Conservation (phyloP, 2,797 vertebrate genomes). For the Muraenolepis orangiensis region DNA sequence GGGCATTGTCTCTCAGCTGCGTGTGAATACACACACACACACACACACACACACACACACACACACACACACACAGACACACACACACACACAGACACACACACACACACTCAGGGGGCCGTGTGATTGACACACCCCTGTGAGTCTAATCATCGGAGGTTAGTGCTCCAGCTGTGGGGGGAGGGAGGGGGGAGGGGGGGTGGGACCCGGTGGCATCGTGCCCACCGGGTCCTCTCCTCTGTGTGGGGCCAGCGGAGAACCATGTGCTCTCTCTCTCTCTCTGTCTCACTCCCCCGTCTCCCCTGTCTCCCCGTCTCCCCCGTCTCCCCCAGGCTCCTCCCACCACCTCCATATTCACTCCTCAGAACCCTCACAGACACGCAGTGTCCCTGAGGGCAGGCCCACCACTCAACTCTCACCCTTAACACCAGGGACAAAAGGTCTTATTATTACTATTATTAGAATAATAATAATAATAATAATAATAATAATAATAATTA, state of each 20-base stretch:
- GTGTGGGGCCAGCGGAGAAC: conserved; percentile 73
- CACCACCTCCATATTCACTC: conserved; percentile 23
- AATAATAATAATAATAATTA: too few species aligned
- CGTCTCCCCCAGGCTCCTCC: conserved; percentile 54
- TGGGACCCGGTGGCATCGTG: conserved; percentile 58
- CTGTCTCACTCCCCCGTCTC: conserved; percentile 47
- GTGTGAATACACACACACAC: too few species aligned
- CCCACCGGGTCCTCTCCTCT: conserved; percentile 62
- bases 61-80: too few species aligned
- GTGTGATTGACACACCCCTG: conserved; percentile 90
- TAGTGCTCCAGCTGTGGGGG: conserved; percentile 88
- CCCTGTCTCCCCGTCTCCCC: conserved; percentile 49
- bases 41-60: too few species aligned
- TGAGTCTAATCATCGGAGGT: conserved; percentile 89
- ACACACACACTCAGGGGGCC: too few species aligned
- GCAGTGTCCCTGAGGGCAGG: background rate
- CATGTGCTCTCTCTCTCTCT: conserved; percentile 48
- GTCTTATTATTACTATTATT: background rate
- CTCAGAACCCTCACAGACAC: conserved; percentile 40
- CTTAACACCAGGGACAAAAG: background rate
- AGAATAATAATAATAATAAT: too few species aligned
- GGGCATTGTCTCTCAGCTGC: conserved; percentile 80
- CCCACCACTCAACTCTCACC: background rate
- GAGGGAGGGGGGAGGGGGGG: conserved; percentile 75
- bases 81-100: too few species aligned